These are phyloP conservation scores for Neria commutata DNA, from an alignment of 2,888 invertebrate genomes.

Conservation along the genomic window DNA sequence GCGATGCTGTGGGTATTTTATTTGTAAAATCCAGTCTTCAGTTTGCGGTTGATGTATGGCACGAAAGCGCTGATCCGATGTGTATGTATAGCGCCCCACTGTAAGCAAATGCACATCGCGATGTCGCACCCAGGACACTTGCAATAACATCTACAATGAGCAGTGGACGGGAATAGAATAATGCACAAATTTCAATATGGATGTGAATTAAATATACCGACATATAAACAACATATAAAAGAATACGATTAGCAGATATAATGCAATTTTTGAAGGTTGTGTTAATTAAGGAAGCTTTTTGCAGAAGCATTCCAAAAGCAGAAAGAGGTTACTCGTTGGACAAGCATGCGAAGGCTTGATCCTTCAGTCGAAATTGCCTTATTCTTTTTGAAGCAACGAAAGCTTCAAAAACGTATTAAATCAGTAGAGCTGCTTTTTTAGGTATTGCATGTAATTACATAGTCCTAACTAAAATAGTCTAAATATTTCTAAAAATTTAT, in stretches of 20 bases:
- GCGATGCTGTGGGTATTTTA: slow-evolving; percentile 89
- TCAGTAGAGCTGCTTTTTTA: too few species aligned
- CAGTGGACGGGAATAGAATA: too few species aligned
- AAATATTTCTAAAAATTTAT: too few species aligned
- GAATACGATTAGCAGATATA: too few species aligned
- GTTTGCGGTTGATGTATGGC: slow-evolving; percentile 84
- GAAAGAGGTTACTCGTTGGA: too few species aligned
- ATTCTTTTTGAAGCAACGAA: too few species aligned
- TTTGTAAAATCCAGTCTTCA: slow-evolving; percentile 91
- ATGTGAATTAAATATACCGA: slow-evolving; percentile 8
- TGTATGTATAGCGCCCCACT: slow-evolving; percentile 88
- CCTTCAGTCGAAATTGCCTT: too few species aligned
- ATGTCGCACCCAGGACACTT: slow-evolving; percentile 92
- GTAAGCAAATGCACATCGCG: slow-evolving; percentile 88
- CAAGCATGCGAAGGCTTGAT: too few species aligned
- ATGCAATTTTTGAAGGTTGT: too few species aligned
- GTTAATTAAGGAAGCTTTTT: slow-evolving; percentile 12
- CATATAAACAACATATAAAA: background rate
- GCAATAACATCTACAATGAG: slow-evolving; percentile 67
- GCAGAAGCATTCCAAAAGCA: slow-evolving; percentile 33
- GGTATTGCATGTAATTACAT: too few species aligned
- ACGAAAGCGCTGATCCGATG: slow-evolving; percentile 88
- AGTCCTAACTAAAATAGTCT: too few species aligned
- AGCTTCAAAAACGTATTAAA: too few species aligned
- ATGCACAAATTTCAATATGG: background rate